These are phyloP conservation scores for Baronia brevicornis DNA, from an alignment of 2,888 invertebrate genomes.

Conservation along the genomic window DNA sequence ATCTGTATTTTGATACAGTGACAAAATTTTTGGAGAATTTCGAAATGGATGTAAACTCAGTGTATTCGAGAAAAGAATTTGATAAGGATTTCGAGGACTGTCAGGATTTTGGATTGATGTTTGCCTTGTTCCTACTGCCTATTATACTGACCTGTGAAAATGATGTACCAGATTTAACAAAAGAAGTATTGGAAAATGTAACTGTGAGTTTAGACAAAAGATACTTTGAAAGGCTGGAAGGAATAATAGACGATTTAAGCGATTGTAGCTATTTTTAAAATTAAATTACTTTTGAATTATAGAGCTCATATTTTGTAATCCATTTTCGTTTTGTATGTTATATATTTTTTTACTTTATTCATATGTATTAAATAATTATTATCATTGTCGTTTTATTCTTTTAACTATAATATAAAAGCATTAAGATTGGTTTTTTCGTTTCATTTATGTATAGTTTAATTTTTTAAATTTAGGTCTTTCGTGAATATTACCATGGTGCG, in stretches of 20 bases:
- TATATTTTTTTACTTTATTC: too few relatives aligned
- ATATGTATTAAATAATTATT: too few relatives aligned
- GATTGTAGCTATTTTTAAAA: slow-evolving; percentile 22
- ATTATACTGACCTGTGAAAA: slow-evolving; percentile 28
- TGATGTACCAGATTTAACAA: slow-evolving; percentile 26
- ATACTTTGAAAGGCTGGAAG: slow-evolving; percentile 26
- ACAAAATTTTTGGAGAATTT: slow-evolving; percentile 29
- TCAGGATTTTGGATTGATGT: slow-evolving; percentile 32
- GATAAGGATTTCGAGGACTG: slow-evolving; percentile 29
- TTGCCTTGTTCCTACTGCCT: slow-evolving; percentile 27
- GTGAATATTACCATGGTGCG: too few relatives aligned
- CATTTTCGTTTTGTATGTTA: too few relatives aligned
- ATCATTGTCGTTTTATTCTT: too few relatives aligned
- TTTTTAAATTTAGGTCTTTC: too few relatives aligned
- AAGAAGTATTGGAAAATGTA: slow-evolving; percentile 22
- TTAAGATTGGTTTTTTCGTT: too few relatives aligned
- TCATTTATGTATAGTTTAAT: too few relatives aligned
- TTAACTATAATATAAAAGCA: too few relatives aligned
- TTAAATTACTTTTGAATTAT: slow-evolving; percentile 3
- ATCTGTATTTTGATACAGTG: slow-evolving; percentile 32
- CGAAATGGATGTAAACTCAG: slow-evolving; percentile 23
- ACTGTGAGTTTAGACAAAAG: slow-evolving; percentile 23
- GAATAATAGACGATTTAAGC: slow-evolving; percentile 33
- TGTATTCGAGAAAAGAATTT: slow-evolving; percentile 31
- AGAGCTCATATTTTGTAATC: too few relatives aligned